phyloP scores from a whole-genome alignment of 2,888 invertebrate species.

The Thymelicus acteon region DNA sequence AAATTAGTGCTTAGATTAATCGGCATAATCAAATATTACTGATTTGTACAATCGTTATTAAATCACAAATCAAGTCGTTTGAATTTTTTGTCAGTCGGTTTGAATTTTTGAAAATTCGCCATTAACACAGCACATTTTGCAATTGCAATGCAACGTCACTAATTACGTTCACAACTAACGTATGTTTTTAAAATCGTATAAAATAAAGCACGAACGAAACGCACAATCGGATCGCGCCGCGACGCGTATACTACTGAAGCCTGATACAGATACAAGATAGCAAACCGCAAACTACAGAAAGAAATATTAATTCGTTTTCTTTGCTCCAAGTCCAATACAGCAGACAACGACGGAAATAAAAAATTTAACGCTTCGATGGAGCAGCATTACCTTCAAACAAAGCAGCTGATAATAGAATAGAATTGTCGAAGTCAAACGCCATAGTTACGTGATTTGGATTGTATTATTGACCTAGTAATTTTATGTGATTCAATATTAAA shows the following conservation, averaged over 20 bases:
- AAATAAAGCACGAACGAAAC: slow-evolving; percentile 26
- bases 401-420: slow-evolving; percentile 9
- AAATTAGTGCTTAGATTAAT: no score
- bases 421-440: slow-evolving; percentile 10
- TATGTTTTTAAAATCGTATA: not conserved
- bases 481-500: not conserved
- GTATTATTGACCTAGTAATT: not conserved
- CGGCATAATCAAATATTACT: no score
- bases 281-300: slow-evolving; percentile 60
- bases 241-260: slow-evolving; percentile 65
- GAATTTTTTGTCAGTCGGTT: not conserved
- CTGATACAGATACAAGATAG: slow-evolving; percentile 62
- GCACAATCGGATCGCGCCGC: slow-evolving; percentile 59
- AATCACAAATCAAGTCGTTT: not conserved
- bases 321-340: slow-evolving; percentile 24
- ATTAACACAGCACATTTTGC: slow-evolving; percentile 28
- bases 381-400: slow-evolving; percentile 24
- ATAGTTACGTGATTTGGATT: not conserved
- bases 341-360: slow-evolving; percentile 29
- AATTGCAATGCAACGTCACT: slow-evolving; percentile 15
- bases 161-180: slow-evolving; percentile 21
- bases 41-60: not conserved
- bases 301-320: slow-evolving; percentile 50
- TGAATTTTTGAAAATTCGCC: not conserved
- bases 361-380: slow-evolving; percentile 34